A percentile compares a stretch with the other conserved stretches of the same genome.
phyloP scores from a whole-genome alignment of 2,888 invertebrate genomes.

The Dioctria rufipes region DNA sequence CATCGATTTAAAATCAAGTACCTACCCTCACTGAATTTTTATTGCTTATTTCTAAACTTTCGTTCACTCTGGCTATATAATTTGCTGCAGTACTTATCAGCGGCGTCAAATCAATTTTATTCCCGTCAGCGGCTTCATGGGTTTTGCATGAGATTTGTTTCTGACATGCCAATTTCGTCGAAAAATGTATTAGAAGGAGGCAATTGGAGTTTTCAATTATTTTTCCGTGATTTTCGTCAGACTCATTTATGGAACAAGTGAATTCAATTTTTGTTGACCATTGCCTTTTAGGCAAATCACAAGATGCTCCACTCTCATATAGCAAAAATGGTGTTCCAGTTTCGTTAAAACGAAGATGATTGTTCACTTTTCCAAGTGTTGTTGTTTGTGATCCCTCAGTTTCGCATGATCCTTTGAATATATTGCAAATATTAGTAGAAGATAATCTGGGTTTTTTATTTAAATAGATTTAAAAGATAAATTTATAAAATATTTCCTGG shows the following conservation, averaged over 20 bases:
- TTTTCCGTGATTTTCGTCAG: constrained; percentile 58
- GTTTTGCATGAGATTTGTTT: constrained; percentile 68
- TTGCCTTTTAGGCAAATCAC: constrained; percentile 58
- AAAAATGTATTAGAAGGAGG: constrained; percentile 70
- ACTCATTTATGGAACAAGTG: constrained; percentile 63
- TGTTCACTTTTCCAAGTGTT: constrained; percentile 66
- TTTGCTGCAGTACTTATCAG: constrained; percentile 68
- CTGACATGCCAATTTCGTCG: constrained; percentile 69
- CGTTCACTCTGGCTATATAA: constrained; percentile 68
- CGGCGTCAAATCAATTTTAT: constrained; percentile 68
- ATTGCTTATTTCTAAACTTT: constrained; percentile 61
- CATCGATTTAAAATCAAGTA: constrained; percentile 45
- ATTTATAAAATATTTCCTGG: constrained; percentile 28
- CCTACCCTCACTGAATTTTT: constrained; percentile 65
- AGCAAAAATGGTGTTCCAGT: constrained; percentile 69
- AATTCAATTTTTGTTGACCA: constrained; percentile 72
- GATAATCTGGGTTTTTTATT: too few relatives aligned
- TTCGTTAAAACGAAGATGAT: constrained; percentile 68
- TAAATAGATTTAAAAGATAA: constrained; percentile 23
- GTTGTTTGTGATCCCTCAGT: constrained; percentile 64
- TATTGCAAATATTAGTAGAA: neutral
- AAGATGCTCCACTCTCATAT: constrained; percentile 68
- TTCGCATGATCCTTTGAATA: constrained; percentile 67
- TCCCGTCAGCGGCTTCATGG: constrained; percentile 63
- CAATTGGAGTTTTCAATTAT: constrained; percentile 71